Conservation (phyloP, 2,113 vertebrate genomes). For the Charadrius vociferus region DNA sequence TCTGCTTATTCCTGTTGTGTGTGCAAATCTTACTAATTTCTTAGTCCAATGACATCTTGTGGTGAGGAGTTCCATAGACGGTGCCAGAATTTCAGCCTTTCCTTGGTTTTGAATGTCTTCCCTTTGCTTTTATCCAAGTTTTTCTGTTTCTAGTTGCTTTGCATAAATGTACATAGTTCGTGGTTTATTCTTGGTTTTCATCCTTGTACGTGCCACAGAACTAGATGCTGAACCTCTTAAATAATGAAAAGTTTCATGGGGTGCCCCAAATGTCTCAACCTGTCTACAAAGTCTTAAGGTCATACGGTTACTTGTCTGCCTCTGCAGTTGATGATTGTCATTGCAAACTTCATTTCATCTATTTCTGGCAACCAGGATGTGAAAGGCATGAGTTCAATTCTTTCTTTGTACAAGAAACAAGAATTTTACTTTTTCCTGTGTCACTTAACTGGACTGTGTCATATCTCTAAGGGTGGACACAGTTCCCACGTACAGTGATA, state of each 20-base stretch:
- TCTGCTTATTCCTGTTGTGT: neutral
- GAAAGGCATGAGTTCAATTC: neutral
- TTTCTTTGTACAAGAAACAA: neutral
- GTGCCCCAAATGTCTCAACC: neutral
- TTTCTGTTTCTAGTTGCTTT: neutral
- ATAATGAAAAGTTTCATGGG: neutral
- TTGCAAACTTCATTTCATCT: neutral
- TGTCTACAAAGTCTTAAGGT: neutral
- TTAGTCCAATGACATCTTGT: neutral
- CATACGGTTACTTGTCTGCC: neutral
- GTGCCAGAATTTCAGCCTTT: neutral
- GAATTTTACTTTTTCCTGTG: neutral
- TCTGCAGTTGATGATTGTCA: neutral
- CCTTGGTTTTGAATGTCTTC: neutral
- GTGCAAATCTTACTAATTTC: neutral
- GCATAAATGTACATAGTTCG: neutral
- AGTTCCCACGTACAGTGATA: neutral
- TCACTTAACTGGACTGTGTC: neutral
- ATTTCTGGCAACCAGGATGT: neutral
- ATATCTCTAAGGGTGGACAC: neutral
- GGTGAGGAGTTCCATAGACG: neutral
- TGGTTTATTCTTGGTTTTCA: neutral
- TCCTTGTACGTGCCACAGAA: neutral
- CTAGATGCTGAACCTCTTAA: neutral
- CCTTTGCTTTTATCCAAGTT: neutral